Evolutionary conservation across 2,888 invertebrate species (phyloP).

Genomic region (Agrotis segetum): DNA sequence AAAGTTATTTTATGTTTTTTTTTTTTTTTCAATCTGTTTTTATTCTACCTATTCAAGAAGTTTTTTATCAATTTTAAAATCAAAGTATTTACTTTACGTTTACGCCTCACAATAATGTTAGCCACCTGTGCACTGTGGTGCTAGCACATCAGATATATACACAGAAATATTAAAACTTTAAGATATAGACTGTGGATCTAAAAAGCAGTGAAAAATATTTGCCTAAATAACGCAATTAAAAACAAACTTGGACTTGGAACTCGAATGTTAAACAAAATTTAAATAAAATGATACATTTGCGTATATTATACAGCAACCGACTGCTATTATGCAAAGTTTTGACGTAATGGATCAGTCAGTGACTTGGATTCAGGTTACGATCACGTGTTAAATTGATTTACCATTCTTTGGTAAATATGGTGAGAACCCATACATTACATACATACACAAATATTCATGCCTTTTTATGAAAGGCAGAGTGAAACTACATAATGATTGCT

Average conservation of each 20-base stretch:
- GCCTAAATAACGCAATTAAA: not conserved
- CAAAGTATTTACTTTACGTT: no score
- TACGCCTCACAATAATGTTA: no score
- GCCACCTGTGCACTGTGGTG: no score
- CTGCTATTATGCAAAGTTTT: conserved; percentile 48
- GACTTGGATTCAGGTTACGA: conserved; percentile 48
- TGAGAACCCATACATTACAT: not conserved
- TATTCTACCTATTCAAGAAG: no score
- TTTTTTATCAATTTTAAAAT: no score
- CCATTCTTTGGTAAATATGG: conserved; percentile 26
- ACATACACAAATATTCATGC: not conserved
- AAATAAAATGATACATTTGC: conserved; percentile 33
- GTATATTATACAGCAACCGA: conserved; percentile 46
- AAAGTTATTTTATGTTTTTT: no score
- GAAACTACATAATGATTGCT: not conserved
- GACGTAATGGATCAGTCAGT: conserved; percentile 45
- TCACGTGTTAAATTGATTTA: conserved; percentile 47
- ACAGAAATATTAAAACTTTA: no score
- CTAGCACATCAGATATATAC: not conserved
- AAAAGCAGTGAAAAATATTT: not conserved
- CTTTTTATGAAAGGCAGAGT: not conserved
- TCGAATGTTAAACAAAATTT: conserved; percentile 14
- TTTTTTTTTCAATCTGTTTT: no score
- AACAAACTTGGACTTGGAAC: conserved; percentile 23
- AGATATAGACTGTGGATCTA: no score